Evolutionary conservation across 2,888 invertebrate species (phyloP).

Genomic region (Meandrusa payeni): DNA sequence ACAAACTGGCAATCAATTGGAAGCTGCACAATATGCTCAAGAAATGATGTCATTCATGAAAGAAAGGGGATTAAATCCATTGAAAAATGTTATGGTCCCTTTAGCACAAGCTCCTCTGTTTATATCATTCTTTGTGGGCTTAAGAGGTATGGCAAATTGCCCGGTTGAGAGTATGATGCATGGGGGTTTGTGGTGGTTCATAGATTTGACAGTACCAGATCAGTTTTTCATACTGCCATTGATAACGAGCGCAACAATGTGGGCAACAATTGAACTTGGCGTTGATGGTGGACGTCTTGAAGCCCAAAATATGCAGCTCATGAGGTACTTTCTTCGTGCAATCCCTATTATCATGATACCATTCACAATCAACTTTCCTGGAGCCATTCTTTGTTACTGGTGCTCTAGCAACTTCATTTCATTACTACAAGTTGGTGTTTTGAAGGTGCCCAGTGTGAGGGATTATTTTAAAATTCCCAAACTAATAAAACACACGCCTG

Average conservation of each 20-base stretch:
- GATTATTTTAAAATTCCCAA: conserved; percentile 88
- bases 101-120: conserved; percentile 94
- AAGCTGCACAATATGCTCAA: conserved; percentile 87
- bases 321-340: conserved; percentile 88
- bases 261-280: conserved; percentile 90
- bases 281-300: conserved; percentile 87
- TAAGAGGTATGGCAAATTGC: conserved; percentile 92
- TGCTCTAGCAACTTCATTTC: conserved; percentile 92
- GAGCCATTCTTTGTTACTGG: conserved; percentile 95
- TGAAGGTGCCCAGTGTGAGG: conserved; percentile 88
- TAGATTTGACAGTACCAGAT: conserved; percentile 94
- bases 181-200: conserved; percentile 96
- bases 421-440: conserved; percentile 87
- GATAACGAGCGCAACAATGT: conserved; percentile 91
- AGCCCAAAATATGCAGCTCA: conserved; percentile 83
- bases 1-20: conserved; percentile 89
- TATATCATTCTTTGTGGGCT: conserved; percentile 93
- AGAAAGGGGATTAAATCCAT: conserved; percentile 88
- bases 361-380: conserved; percentile 92
- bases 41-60: conserved; percentile 92
- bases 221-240: conserved; percentile 93
- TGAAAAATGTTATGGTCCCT: conserved; percentile 89
- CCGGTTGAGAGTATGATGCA: conserved; percentile 94
- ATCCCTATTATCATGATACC: conserved; percentile 91
- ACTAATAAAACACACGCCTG: conserved; percentile 77